phyloP scores from a whole-genome alignment of 2,113 vertebrate genomes.

The Callipepla californica region DNA sequence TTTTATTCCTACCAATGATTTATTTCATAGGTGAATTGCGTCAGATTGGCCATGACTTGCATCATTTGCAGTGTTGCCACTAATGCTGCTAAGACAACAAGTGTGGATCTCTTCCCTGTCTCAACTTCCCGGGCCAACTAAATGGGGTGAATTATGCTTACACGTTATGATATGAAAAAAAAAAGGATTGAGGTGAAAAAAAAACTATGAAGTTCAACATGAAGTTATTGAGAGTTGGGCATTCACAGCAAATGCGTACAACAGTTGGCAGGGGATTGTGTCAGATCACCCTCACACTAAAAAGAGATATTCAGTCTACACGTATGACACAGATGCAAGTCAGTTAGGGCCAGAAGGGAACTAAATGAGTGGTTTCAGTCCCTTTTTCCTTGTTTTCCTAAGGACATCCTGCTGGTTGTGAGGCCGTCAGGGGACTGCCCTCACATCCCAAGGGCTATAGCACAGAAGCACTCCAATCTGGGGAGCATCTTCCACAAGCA shows the following conservation, averaged over 20 bases:
- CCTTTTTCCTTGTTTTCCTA: background rate
- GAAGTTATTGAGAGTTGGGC: background rate
- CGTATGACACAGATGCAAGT: background rate
- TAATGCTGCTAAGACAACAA: background rate
- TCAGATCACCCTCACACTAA: accelerated
- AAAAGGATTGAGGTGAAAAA: background rate
- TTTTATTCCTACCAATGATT: background rate
- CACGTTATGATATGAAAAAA: background rate
- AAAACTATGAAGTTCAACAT: accelerated
- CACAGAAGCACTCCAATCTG: background rate
- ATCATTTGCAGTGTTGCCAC: background rate
- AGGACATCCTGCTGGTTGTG: background rate
- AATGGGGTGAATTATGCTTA: background rate
- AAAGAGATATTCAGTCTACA: background rate
- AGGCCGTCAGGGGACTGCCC: background rate
- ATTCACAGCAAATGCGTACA: background rate
- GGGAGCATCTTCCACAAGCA: background rate
- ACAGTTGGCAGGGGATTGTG: background rate
- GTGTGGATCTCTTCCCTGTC: background rate
- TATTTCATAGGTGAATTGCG: background rate
- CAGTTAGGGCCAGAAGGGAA: background rate
- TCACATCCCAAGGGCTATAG: background rate
- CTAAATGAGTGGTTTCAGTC: background rate
- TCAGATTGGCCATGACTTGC: background rate
- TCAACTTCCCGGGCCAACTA: background rate